Evolutionary conservation across 2,888 invertebrate genomes (phyloP), one percentile per base, ranked within the genome.

Genomic region (Leucoma salicis): DNA sequence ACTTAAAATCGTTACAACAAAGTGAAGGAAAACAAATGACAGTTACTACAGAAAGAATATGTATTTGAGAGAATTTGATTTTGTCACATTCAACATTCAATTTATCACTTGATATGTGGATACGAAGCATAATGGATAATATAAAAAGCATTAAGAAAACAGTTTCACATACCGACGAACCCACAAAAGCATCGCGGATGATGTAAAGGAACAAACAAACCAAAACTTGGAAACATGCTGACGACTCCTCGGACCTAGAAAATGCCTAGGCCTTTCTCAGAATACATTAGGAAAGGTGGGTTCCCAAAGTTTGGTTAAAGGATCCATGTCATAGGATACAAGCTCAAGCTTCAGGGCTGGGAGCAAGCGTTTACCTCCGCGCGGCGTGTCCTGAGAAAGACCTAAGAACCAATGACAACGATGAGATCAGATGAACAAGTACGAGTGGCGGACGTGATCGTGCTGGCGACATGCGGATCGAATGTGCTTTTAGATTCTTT

Each of bases 141-240:
- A 21, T 21, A 21, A 34, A 41, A 57, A 63, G 63, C 60, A 35
- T 55, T 66, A 53, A 69, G 63, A 61, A 50, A 29, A 29, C 1
- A 13, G 12, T 10, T 14, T 12, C 66, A 80, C 68, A 78, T 74
- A 74, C 70, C 69, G 53, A 69, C 59, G 53, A 51, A 72, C 63
- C 56, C 66, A 76, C 74, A 72, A 74, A 87, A 87, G 87, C 86
- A 63, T 67, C 70, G 74, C 75, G 59, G 66, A 75, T 74, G 81
- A 73, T 73, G 44, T 44, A 66, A 74, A 78, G 78, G 78, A 78
- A 78, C 76, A 69, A 78, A 75, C 61, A 78, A 88, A 87, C 86
- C 88, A 87, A 88, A 86, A 85, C 78, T 89, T 86, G 88, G 86
- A 89, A 86, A 88, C 88, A 87, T 86, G 88, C 88, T 77, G 80